These are phyloP conservation scores for Leptodactylus fallax DNA, from an alignment of 2,797 vertebrate species.

Conservation along the genomic window DNA sequence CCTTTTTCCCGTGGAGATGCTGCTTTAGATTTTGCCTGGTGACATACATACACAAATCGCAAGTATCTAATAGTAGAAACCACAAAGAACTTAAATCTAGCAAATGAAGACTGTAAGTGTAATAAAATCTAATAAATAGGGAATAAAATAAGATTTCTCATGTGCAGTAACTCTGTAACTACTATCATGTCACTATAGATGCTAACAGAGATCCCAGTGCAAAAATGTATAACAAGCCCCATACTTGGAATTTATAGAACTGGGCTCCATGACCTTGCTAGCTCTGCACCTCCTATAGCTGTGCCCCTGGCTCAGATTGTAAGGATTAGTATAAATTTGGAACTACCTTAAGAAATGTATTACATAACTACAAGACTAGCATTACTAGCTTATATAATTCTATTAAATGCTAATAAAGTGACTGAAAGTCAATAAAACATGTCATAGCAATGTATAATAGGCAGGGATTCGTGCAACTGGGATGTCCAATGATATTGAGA, in stretches of 20 bases:
- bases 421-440: no score
- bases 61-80: background rate
- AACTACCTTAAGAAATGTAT: background rate
- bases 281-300: no score
- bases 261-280: background rate
- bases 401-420: no score
- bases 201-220: background rate
- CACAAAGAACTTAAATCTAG: background rate
- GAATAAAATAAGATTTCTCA: background rate
- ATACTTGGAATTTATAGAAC: background rate
- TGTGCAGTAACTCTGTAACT: background rate
- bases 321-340: background rate
- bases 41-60: constrained; percentile 33
- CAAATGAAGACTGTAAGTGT: background rate
- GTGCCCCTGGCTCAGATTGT: background rate
- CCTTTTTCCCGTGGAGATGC: constrained; percentile 43
- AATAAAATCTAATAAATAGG: background rate
- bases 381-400: no score
- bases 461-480: no score
- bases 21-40: constrained; percentile 30
- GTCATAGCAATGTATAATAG: no score
- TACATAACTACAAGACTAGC: no score
- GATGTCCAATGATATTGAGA: no score
- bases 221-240: background rate
- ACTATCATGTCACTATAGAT: background rate